phyloP scores from a whole-genome alignment of 1,140 invertebrate genomes.

The Aphidius gifuensis region DNA sequence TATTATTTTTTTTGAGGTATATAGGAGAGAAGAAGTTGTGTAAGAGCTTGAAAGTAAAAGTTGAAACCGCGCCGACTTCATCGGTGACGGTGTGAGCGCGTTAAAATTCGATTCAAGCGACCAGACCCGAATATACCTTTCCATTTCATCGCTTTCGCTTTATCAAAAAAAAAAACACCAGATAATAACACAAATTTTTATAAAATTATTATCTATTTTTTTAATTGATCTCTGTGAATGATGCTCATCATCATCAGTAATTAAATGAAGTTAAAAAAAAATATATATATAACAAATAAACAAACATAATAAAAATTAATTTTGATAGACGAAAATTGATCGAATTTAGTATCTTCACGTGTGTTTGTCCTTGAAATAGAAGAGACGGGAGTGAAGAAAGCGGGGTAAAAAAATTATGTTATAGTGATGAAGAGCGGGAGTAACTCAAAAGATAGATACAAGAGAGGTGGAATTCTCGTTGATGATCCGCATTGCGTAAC shows the following conservation, averaged over 20 bases:
- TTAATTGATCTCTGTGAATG: too few species aligned
- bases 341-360: background rate
- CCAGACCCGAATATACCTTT: slow-evolving; percentile 41
- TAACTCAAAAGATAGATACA: slow-evolving; percentile 12
- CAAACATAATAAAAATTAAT: background rate
- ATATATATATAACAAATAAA: too few species aligned
- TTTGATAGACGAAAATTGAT: background rate
- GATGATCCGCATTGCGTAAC: slow-evolving; percentile 24
- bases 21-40: slow-evolving; percentile 41
- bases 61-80: slow-evolving; percentile 52
- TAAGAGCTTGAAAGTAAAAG: slow-evolving; percentile 57
- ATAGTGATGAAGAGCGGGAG: background rate
- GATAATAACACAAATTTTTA: background rate
- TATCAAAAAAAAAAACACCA: background rate
- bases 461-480: slow-evolving; percentile 19
- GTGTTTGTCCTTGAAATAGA: slow-evolving; percentile 21
- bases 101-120: slow-evolving; percentile 48
- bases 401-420: background rate
- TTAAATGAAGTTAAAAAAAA: too few species aligned
- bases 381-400: slow-evolving; percentile 5
- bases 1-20: slow-evolving; percentile 20
- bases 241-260: too few species aligned
- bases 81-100: slow-evolving; percentile 43
- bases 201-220: background rate
- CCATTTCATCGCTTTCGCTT: slow-evolving; percentile 22